These are phyloP conservation scores for Heliconius sara DNA, from an alignment of 2,888 invertebrate genomes.

Conservation along the genomic window DNA sequence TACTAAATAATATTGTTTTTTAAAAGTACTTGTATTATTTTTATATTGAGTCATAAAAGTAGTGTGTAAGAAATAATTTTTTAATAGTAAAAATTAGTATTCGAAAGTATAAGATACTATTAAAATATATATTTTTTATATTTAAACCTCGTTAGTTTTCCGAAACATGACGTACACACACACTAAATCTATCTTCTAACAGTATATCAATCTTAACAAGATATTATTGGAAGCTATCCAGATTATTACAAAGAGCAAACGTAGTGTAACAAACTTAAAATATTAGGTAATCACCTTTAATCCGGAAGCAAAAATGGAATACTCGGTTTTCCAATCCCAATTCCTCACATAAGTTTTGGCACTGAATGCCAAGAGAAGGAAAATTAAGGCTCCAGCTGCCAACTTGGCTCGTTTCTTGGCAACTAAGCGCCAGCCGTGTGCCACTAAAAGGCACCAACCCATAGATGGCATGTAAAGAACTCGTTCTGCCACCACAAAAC, in stretches of 20 bases:
- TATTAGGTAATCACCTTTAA: conserved; percentile 77
- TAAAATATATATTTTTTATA: background rate
- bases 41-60: too few relatives aligned
- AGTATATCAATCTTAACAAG: background rate
- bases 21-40: too few relatives aligned
- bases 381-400: conserved; percentile 86
- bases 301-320: conserved; percentile 96
- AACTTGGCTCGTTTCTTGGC: conserved; percentile 86
- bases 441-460: conserved; percentile 97
- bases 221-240: conserved; percentile 14
- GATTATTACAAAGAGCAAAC: background rate
- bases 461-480: conserved; percentile 98
- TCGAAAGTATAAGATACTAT: too few relatives aligned
- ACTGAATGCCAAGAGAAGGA: conserved; percentile 90
- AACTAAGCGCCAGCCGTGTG: conserved; percentile 91
- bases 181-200: background rate
- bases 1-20: too few relatives aligned
- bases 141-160: background rate
- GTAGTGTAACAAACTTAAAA: background rate
- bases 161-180: background rate
- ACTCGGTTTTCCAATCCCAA: conserved; percentile 97
- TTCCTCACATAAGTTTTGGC: conserved; percentile 94
- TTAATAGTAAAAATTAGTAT: background rate
- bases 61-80: background rate
- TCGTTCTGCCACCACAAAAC: conserved; percentile 98